A percentile compares a stretch with the other conserved stretches of the same genome.
These are phyloP conservation scores for Chromobotia macracanthus DNA, from an alignment of 2,797 vertebrate species.

Conservation along the genomic window DNA sequence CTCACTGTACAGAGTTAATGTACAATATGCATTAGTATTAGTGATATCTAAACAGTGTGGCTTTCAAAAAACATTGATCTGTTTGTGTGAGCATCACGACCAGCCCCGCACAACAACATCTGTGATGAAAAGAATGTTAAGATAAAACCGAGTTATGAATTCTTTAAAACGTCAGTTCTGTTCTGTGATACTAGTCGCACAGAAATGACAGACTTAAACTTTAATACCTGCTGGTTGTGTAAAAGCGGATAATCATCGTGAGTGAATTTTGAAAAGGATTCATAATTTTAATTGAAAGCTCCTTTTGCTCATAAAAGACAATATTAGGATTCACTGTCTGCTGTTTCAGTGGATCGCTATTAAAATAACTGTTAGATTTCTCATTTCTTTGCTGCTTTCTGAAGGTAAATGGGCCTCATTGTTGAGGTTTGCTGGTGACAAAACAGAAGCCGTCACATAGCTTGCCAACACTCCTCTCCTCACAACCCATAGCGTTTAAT, in stretches of 20 bases:
- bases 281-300: background rate
- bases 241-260: background rate
- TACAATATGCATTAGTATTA: background rate
- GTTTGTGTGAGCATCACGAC: background rate
- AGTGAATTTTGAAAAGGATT: background rate
- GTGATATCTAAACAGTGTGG: too few relatives aligned
- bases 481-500: constrained; percentile 42
- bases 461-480: constrained; percentile 39
- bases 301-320: background rate
- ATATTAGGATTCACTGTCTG: constrained; percentile 8
- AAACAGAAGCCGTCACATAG: constrained; percentile 54
- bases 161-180: background rate
- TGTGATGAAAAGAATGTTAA: too few relatives aligned
- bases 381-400: constrained; percentile 47
- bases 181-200: too few relatives aligned
- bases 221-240: background rate
- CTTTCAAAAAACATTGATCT: too few relatives aligned
- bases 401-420: constrained; percentile 38
- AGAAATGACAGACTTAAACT: too few relatives aligned
- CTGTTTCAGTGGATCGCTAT: constrained; percentile 29
- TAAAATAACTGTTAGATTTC: constrained; percentile 51
- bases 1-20: background rate
- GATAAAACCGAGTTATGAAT: too few relatives aligned
- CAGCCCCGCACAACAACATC: too few relatives aligned
- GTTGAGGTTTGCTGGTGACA: constrained; percentile 45